Conservation (phyloP, 2,797 vertebrate species). For the Lepus oiostolus region DNA sequence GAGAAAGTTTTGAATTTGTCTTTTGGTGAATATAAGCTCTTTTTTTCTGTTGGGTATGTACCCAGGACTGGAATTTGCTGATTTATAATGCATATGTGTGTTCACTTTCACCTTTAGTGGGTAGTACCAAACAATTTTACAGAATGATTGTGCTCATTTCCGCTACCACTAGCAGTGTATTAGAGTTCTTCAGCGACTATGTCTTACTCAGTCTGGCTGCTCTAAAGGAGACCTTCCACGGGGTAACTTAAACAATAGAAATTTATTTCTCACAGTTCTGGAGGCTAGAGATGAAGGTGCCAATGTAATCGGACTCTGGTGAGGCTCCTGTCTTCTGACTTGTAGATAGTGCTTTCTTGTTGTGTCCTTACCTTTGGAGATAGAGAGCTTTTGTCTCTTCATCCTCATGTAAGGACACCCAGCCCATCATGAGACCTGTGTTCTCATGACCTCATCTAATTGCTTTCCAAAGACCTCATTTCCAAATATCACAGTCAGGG, state of each 20-base stretch:
- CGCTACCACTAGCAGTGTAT: background rate
- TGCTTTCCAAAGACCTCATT: background rate
- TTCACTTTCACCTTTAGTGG: background rate
- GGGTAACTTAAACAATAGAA: background rate
- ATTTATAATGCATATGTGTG: background rate
- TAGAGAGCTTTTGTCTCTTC: background rate
- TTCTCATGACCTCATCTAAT: slow-evolving; percentile 8
- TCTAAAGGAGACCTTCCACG: background rate
- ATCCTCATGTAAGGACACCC: background rate
- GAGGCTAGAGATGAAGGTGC: background rate
- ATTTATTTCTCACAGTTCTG: slow-evolving; percentile 19
- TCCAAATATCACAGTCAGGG: background rate
- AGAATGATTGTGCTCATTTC: background rate
- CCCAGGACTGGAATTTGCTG: slow-evolving; percentile 39
- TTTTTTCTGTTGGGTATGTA: slow-evolving; percentile 23
- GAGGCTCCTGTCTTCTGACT: background rate
- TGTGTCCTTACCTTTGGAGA: background rate
- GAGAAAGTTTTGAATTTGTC: background rate
- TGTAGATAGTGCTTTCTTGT: background rate
- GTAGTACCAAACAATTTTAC: background rate
- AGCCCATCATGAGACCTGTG: background rate
- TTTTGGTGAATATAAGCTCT: slow-evolving; percentile 49
- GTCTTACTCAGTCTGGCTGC: background rate
- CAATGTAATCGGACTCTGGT: background rate
- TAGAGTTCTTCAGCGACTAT: background rate